Conservation (phyloP, 2,113 vertebrate species). For the Labeo rohita region DNA sequence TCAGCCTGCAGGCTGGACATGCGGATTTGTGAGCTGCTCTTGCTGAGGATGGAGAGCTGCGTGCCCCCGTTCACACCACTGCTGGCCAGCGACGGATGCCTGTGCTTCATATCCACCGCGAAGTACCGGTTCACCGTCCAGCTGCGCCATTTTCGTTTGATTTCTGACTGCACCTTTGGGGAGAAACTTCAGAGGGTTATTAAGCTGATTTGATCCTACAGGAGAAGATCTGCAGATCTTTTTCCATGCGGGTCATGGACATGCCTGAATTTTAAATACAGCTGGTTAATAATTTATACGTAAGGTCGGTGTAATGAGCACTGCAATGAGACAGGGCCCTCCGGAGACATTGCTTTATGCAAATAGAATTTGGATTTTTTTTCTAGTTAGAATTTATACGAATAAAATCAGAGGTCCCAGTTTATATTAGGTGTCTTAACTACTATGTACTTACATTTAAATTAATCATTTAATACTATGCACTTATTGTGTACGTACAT, state of each 20-base stretch:
- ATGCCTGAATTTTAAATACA: neutral
- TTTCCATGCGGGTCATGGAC: constrained; percentile 11
- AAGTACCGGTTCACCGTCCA: constrained; percentile 99
- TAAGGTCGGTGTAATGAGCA: neutral
- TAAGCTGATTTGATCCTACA: constrained; percentile 52
- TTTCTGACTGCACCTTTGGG: constrained; percentile 98
- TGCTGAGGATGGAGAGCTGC: constrained; percentile 98
- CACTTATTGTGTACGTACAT: no score
- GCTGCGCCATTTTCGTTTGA: constrained; percentile 99
- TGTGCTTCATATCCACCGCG: constrained; percentile 98
- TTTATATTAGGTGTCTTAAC: no score
- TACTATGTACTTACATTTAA: no score
- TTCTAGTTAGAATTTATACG: neutral
- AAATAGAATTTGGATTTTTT: neutral
- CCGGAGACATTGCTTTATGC: neutral
- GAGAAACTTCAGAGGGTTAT: constrained; percentile 85
- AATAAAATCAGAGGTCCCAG: no score
- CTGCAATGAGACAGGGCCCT: neutral
- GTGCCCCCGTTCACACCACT: constrained; percentile 98
- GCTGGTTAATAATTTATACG: constrained; percentile 12
- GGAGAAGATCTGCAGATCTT: neutral
- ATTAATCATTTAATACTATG: no score
- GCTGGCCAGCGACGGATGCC: constrained; percentile 96
- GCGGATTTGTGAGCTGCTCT: constrained; percentile 99
- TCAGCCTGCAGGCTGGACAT: constrained; percentile 96